Evolutionary conservation across 2,797 vertebrate species (phyloP), one percentile per base, ranked within the genome.

Genomic region (Falco peregrinus): DNA sequence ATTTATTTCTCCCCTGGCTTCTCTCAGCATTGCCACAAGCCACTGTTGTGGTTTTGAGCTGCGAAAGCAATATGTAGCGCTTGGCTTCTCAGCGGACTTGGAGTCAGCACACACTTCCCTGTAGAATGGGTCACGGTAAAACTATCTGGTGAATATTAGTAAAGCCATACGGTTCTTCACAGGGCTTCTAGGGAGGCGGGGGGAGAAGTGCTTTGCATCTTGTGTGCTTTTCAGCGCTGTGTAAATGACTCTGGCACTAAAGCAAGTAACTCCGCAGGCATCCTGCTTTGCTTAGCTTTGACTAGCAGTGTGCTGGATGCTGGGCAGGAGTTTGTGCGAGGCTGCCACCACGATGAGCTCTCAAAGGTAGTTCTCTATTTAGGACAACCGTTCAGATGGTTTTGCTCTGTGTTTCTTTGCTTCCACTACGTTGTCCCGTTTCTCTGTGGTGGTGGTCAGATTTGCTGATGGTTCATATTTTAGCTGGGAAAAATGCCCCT

Each of bases 401-500:
- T 91, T 85, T 28, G 24, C 29, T 64, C 13, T 75, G 39, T 60
- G 68, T 60, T 97, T 91, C 97, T 98, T 97, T 98, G 97, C 95
- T 91, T 94, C 93, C 97, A 65, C 97, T 97, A 96, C 97, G 97
- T 95, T 71, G 97, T 98, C 69, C 82, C 98, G 94, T 98, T 98
- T 98, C 96, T 95, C 89, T 97, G 97, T 96, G 96, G 97, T 98
- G 98, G 96, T 95, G 98, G 97, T 96, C 95, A 96, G 96, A 98
- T 97, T 91, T 97, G 98, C 98, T 98, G 98, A 98, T 98, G 97
- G 95, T 97, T 98, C 35, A 79, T 98, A 97, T 98, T 98, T 97
- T 97, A 98, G 96, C 84, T 75, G 73, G 87, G 84, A 90, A 94
- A 88, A 95, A 86, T 84, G 94, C 33, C 82, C 79, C 76, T 96